phyloP scores from a whole-genome alignment of 2,113 vertebrate genomes.

The Engraulis encrasicolus region DNA sequence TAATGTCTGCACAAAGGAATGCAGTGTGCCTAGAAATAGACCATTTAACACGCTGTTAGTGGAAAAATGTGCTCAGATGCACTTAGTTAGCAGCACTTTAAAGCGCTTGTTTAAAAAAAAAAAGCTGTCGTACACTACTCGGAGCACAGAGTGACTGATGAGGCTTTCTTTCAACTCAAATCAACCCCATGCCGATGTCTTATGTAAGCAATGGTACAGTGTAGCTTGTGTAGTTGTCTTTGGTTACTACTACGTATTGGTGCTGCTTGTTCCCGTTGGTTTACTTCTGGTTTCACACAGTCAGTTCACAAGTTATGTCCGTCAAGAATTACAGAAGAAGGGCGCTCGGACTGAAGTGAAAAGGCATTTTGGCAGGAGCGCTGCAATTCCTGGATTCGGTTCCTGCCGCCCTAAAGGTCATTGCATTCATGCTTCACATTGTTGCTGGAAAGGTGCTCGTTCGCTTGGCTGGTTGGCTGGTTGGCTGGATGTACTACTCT shows the following conservation, averaged over 20 bases:
- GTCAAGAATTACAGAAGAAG: conserved; percentile 2
- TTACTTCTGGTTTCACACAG: conserved; percentile 6
- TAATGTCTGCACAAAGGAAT: background rate
- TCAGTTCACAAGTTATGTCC: background rate
- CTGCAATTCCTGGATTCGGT: conserved; percentile 9
- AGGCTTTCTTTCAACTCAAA: too few relatives aligned
- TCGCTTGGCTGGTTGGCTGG: too few relatives aligned
- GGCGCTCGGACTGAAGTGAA: background rate
- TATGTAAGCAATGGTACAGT: too few relatives aligned
- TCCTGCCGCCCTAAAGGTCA: conserved; percentile 12
- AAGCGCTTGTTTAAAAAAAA: background rate
- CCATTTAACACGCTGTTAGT: background rate
- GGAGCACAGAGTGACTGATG: background rate
- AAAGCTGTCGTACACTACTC: background rate
- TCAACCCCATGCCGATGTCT: too few relatives aligned
- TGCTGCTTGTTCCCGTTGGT: background rate
- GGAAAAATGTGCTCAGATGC: conserved; percentile 12
- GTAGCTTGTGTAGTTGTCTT: too few relatives aligned
- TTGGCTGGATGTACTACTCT: background rate
- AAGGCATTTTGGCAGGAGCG: background rate
- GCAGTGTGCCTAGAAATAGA: conserved; percentile 7
- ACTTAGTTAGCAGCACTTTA: background rate
- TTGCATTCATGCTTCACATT: conserved; percentile 12
- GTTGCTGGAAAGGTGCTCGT: background rate
- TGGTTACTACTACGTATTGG: too few relatives aligned